phyloP scores from a whole-genome alignment of 2,888 invertebrate species.

The Dasypolia templi region DNA sequence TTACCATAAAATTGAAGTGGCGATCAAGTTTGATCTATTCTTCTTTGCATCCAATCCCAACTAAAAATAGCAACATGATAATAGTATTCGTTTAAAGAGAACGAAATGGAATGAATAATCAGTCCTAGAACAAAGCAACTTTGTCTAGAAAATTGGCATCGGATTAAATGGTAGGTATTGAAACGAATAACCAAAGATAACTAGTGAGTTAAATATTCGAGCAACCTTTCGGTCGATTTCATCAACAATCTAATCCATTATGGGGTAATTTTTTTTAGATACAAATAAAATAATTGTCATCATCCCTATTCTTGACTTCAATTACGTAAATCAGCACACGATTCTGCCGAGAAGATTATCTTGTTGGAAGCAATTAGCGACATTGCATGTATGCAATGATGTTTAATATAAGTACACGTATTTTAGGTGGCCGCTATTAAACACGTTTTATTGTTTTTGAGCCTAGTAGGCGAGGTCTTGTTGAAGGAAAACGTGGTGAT shows the following conservation, averaged over 20 bases:
- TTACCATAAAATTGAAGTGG: constrained; percentile 31
- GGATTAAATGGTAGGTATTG: constrained; percentile 35
- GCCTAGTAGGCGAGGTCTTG: constrained; percentile 40
- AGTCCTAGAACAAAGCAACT: constrained; percentile 6
- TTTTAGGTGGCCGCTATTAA: constrained; percentile 44
- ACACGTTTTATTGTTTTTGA: constrained; percentile 44
- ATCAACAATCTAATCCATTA: constrained; percentile 68
- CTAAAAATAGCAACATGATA: constrained; percentile 5
- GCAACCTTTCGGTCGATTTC: constrained; percentile 55
- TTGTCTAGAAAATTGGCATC: constrained; percentile 25
- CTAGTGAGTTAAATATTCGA: constrained; percentile 40
- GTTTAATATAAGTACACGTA: constrained; percentile 52
- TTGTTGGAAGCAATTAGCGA: constrained; percentile 63
- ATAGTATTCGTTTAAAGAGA: background rate
- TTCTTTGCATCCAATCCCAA: constrained; percentile 35
- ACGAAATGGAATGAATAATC: constrained; percentile 12
- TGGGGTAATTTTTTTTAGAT: constrained; percentile 58
- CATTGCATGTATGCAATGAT: constrained; percentile 45
- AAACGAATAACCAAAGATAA: constrained; percentile 34
- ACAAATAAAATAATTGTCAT: too few species aligned
- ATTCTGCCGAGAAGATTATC: constrained; percentile 59
- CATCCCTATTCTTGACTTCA: constrained; percentile 57
- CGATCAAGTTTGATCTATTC: constrained; percentile 29
- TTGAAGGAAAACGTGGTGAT: constrained; percentile 58
- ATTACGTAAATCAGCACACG: constrained; percentile 62